Evolutionary conservation across 2,888 invertebrate species (phyloP).

Genomic region (Catocala fraxini): DNA sequence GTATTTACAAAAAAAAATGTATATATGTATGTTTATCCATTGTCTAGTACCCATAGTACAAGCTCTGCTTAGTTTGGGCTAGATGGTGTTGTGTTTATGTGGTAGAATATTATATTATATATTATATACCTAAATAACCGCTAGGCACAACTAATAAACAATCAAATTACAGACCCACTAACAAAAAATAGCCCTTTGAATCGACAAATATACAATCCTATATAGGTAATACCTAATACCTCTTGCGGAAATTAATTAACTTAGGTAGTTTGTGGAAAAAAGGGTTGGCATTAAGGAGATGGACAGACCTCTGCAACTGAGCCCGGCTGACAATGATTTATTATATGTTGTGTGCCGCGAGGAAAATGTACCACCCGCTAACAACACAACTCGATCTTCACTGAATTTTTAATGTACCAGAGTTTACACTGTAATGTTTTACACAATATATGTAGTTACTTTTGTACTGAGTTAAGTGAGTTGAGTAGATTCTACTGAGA

Average conservation of each 20-base stretch:
- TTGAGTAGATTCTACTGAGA: too few species aligned
- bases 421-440: too few species aligned
- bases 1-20: too few species aligned
- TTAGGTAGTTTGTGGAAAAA: constrained; percentile 49
- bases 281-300: constrained; percentile 61
- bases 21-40: too few species aligned
- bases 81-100: too few species aligned
- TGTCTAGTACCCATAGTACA: too few species aligned
- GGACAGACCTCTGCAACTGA: constrained; percentile 63
- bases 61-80: too few species aligned
- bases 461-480: too few species aligned
- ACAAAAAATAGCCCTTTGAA: constrained; percentile 10
- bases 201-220: not conserved
- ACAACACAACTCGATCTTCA: constrained; percentile 12
- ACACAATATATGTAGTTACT: too few species aligned
- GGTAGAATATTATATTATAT: too few species aligned
- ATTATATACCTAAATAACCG: too few species aligned
- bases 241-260: constrained; percentile 48
- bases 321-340: constrained; percentile 65
- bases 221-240: constrained; percentile 23
- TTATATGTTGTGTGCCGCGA: constrained; percentile 45
- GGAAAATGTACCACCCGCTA: constrained; percentile 39
- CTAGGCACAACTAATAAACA: too few species aligned
- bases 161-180: not conserved
- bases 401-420: not conserved